Percentiles rank a stretch among this genome's conserved stretches.
These are phyloP conservation scores for Pseudomyrmex concolor DNA, from an alignment of 1,140 invertebrate genomes.

Conservation along the genomic window DNA sequence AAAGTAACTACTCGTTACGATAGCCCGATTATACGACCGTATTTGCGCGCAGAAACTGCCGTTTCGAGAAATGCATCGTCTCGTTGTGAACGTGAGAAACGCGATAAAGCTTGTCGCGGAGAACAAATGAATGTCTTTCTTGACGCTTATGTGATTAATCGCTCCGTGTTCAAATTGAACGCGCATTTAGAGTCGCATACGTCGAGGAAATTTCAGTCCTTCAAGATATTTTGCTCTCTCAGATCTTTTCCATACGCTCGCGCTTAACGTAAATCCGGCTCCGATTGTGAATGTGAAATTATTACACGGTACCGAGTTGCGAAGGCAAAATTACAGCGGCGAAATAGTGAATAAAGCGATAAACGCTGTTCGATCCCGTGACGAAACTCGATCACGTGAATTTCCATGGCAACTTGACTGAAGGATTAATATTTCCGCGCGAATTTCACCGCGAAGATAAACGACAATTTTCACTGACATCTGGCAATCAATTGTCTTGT, in stretches of 20 bases:
- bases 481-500: not conserved
- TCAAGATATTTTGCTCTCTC: not conserved
- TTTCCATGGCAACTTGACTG: not conserved
- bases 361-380: not conserved
- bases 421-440: not conserved
- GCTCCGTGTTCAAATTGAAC: not conserved
- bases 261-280: not conserved
- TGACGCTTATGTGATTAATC: slow-evolving; percentile 29
- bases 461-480: slow-evolving; percentile 21
- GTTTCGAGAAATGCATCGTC: not conserved
- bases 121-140: slow-evolving; percentile 3
- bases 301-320: slow-evolving; percentile 14
- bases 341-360: not conserved
- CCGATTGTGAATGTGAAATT: slow-evolving; percentile 41
- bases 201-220: not conserved
- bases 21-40: not conserved
- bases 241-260: not conserved
- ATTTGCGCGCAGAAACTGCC: not conserved
- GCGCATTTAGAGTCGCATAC: not conserved
- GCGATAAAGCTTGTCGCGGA: slow-evolving; percentile 9
- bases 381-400: slow-evolving; percentile 14
- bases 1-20: not conserved
- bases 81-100: slow-evolving; percentile 2
- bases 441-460: not conserved
- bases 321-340: slow-evolving; percentile 10